Evolutionary conservation across 1,140 invertebrate species (phyloP), one percentile per base, ranked within the genome.

Genomic region (Apis cerana): DNA sequence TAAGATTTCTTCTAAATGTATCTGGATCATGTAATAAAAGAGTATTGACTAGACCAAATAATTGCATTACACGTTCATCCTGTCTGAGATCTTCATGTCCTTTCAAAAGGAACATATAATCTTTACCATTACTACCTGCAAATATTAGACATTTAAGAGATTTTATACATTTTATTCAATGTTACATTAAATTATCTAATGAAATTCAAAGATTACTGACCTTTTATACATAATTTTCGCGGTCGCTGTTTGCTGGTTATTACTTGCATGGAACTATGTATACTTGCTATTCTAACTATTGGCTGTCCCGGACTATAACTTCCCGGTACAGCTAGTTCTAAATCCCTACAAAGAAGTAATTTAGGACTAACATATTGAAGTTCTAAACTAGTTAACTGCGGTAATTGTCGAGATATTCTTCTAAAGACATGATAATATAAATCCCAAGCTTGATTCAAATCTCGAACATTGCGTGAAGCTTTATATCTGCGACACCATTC

Each of bases 21-120:
- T 99, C 98, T 0, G 98, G 97, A 94, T 99, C 98, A 89, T 98
- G 97, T 21, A 99, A 95, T 0, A 99, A 94, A 3, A 99, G 93
- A 0, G 98, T 99, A 93, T 99, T 99, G 21, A 99, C 98, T 67
- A 99, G 95, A 65, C 99, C 99, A 94, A 99, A 99, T 17, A 99
- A 95, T 94, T 99, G 99, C 99, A 99, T 99, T 0, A 99, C 99
- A 72, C 99, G 94, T 93, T 99, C 99, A 93, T 99, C 99, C 94
- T 99, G 99, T 59, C 99, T 95, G 56, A 99, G 95, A 95, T 99
- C 99, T 95, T 99, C 99, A 91, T 99, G 99, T 0, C 99, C 99
- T 95, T 99, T 99, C 69, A 99, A 94, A 19, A 99, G 94, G 94
- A 99, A 99, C 96, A 98, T 98, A 92, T 99, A 99, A 91, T 99